Base-by-base conservation (phyloP, 2,888 invertebrate species). In the Thelaira solivaga region DNA sequence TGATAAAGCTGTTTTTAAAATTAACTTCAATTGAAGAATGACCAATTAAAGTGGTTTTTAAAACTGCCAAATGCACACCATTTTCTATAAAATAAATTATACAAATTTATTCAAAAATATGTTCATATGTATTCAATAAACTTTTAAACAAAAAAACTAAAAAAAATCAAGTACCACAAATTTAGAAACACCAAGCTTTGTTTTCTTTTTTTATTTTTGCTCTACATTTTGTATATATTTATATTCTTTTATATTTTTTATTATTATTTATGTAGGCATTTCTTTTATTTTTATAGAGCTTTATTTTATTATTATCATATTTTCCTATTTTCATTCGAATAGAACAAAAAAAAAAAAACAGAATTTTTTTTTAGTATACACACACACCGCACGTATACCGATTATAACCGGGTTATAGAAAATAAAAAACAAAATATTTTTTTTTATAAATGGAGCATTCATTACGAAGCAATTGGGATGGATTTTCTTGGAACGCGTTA, bases 301-400 rank as follows among this genome's bases (percentile, higher is more conserved):
- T 31, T 31, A 5, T 34, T 34, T 11, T 36, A 8, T 26, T 36
- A n/a, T 31, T 31, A 5, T 34, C 24, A 13, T 36, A 8, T 26
- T 36, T 64, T 67, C 20, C 43, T 34, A 43, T 53, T 53, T 43
- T 51, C 29, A 29, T 65, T 24, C 29, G 24, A 55, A 39, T 57
- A 22, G 18, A 72, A 55, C 31, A 57, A 57, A 41, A 43, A 43
- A 43, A 29, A 47, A 64, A 43, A n/a, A 41, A 59, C 22, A 43
- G 36, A 18, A 64, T 22, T 31, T 55, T 55, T 43, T 53, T 11
- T 29, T 26, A 39, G 74, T 61, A 74, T 67, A 45, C 74, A 73
- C 64, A 57, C 65, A 74, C 64, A 55, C 72, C 72, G 59, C 73
- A 74, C 73, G 65, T 59, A 61, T 36, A 51, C 59, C 51, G 36